Evolutionary conservation across 2,888 invertebrate species (phyloP).

Genomic region (Hedychridium roseum): DNA sequence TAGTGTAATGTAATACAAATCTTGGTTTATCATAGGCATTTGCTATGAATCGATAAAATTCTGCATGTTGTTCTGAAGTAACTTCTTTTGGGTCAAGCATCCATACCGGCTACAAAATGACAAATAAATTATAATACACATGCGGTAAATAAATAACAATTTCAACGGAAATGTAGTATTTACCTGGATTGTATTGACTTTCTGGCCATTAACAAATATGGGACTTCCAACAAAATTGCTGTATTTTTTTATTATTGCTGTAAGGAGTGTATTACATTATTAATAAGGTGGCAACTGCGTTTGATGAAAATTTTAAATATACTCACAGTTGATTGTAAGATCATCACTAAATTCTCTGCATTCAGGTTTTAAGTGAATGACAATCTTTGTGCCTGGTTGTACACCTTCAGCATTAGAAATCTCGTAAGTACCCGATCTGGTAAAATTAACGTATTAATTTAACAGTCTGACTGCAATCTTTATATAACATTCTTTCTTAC

Average conservation of each 20-base stretch:
- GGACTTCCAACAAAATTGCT: conserved; percentile 97
- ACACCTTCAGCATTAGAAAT: conserved; percentile 87
- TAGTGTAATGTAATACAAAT: conserved; percentile 90
- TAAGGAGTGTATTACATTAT: conserved; percentile 40
- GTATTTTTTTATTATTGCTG: conserved; percentile 91
- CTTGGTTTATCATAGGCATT: conserved; percentile 88
- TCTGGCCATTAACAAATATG: conserved; percentile 88
- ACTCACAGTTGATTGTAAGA: conserved; percentile 76
- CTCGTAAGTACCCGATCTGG: conserved; percentile 85
- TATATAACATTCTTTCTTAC: conserved; percentile 62
- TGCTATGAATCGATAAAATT: conserved; percentile 91
- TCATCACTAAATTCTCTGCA: conserved; percentile 91
- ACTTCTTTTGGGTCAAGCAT: conserved; percentile 90
- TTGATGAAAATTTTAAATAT: conserved; percentile 7
- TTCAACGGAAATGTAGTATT: conserved; percentile 4
- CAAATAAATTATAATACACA: not conserved
- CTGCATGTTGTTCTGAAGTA: conserved; percentile 84
- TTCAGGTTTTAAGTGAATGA: conserved; percentile 87
- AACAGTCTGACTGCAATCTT: not conserved
- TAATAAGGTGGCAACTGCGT: conserved; percentile 7
- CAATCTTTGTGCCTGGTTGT: conserved; percentile 90
- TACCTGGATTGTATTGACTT: conserved; percentile 86
- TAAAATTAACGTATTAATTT: not conserved
- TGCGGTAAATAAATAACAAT: not conserved
- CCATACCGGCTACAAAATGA: conserved; percentile 80